These are phyloP conservation scores for Bostrychus sinensis DNA, from an alignment of 2,113 vertebrate species.

Conservation along the genomic window DNA sequence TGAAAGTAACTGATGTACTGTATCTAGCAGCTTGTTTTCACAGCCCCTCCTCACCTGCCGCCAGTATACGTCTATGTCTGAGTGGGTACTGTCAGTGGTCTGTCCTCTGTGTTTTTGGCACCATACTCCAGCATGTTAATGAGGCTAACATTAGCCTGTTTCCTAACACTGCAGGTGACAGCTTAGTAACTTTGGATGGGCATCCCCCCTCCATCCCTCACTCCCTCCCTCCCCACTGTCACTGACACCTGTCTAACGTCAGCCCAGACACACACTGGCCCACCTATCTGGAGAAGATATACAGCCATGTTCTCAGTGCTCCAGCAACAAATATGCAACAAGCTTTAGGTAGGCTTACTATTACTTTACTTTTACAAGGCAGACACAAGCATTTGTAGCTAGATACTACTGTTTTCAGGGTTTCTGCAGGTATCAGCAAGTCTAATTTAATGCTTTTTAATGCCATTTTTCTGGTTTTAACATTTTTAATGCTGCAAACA, in stretches of 20 bases:
- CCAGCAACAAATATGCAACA: too few species aligned
- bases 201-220: not conserved
- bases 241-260: constrained; percentile 27
- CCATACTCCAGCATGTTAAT: constrained; percentile 26
- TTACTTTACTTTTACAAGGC: too few species aligned
- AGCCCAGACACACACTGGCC: not conserved
- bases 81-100: not conserved
- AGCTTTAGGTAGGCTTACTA: too few species aligned
- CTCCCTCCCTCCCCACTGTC: constrained; percentile 24
- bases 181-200: constrained; percentile 26
- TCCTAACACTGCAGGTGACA: constrained; percentile 45
- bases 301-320: not conserved
- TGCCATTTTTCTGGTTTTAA: too few species aligned
- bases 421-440: too few species aligned
- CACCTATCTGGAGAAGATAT: not conserved
- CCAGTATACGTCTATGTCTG: not conserved
- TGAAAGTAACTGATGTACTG: too few species aligned
- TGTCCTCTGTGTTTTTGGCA: constrained; percentile 30
- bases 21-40: not conserved
- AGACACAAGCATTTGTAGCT: too few species aligned
- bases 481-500: too few species aligned
- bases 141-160: constrained; percentile 35
- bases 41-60: not conserved
- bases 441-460: too few species aligned
- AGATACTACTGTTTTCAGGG: too few species aligned